Evolutionary conservation across 1,140 invertebrate genomes (phyloP), one percentile per base, ranked within the genome.

Genomic region (Coenobita brevimanus): DNA sequence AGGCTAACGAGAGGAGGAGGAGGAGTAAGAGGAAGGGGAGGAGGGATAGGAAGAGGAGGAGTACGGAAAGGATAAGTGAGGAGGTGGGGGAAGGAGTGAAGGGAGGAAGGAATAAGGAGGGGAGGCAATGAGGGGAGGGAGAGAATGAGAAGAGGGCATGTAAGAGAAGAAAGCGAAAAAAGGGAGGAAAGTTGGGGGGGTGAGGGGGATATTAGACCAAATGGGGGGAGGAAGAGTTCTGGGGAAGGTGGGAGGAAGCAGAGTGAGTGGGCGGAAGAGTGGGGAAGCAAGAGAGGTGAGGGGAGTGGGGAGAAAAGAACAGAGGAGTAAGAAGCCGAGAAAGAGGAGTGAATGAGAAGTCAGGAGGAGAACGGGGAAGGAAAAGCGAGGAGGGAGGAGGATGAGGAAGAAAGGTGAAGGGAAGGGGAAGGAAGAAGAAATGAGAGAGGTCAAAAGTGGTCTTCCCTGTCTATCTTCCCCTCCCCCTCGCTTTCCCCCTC

Each of bases 371-470:
- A 71, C 33, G 33, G 30, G 27, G 41, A 3, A 36, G 15, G 33
- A 38, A 17, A 27, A 38, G 67, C n/a, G n/a, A 21, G 33, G 67
- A 13, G 27, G 67, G 4, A 38, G 27, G n/a, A n/a, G n/a, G n/a
- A 57, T 57, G 54, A 13, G 54, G 54, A 10, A 57, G 54, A 57
- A 10, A 57, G 54, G 54, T 57, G 54, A 57, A 13, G 54, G 54
- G 54, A n/a, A 57, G n/a, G 54, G n/a, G n/a, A 10, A n/a, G 54
- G n/a, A 57, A 10, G 54, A 57, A 57, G n/a, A n/a, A 57, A 57
- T 24, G 17, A 36, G 78, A 17, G 2, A n/a, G 57, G 15, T 64
- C 43, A 46, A 73, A 73, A 83, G 69, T 73, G 81, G 24, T 69
- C 81, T 73, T 83, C 81, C 24, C 67, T 67, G 78, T n/a, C n/a